These are phyloP conservation scores for Phalanger gymnotis DNA, from an alignment of 2,797 vertebrate genomes.

Conservation along the genomic window DNA sequence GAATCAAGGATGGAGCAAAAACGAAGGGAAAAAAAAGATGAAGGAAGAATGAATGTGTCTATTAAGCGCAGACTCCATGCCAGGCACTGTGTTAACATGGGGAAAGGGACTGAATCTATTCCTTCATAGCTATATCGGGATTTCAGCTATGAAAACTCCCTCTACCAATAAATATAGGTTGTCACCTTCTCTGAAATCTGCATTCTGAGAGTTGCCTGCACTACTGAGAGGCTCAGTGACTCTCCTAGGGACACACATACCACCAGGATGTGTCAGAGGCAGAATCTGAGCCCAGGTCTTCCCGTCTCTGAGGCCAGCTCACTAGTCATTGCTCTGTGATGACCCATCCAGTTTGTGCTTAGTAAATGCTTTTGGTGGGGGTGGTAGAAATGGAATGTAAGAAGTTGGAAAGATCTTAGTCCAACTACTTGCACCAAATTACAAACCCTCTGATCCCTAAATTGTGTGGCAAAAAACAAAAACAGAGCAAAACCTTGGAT, in stretches of 20 bases:
- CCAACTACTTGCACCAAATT: neutral
- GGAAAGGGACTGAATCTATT: neutral
- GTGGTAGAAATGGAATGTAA: neutral
- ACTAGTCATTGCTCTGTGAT: neutral
- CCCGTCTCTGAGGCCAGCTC: neutral
- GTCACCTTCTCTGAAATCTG: neutral
- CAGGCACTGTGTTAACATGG: neutral
- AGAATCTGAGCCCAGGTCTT: neutral
- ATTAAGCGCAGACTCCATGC: neutral
- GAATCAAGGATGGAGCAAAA: constrained; percentile 37
- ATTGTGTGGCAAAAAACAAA: neutral
- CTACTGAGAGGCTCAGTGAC: neutral
- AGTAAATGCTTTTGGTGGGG: neutral
- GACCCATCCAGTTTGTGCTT: neutral
- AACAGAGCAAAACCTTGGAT: neutral
- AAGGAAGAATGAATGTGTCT: neutral
- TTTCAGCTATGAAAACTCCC: neutral
- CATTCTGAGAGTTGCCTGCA: neutral
- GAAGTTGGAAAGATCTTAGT: neutral
- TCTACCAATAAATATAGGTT: neutral
- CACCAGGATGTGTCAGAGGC: neutral
- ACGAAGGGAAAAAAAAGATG: neutral
- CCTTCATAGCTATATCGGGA: neutral
- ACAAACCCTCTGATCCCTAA: neutral
- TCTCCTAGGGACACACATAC: neutral